Conservation (phyloP, 2,797 vertebrate species). For the Protosalanx chinensis region DNA sequence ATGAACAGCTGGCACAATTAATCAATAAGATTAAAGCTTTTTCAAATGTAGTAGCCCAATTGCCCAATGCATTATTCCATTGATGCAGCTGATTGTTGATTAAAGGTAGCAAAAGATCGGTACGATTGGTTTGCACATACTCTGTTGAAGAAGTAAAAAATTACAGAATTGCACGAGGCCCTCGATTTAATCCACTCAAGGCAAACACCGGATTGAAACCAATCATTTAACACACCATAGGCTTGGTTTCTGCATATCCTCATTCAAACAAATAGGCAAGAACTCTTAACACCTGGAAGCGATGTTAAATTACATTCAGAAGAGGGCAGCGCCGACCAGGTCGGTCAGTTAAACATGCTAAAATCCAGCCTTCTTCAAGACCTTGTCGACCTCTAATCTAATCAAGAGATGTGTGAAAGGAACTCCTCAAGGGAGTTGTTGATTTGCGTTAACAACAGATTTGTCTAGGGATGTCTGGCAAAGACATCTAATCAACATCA, state of each 20-base stretch:
- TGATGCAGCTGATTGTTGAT: constrained; percentile 40
- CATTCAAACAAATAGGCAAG: constrained; percentile 67
- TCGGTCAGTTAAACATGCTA: constrained; percentile 47
- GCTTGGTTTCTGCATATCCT: constrained; percentile 67
- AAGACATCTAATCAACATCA: constrained; percentile 75
- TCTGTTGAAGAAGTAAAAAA: neutral
- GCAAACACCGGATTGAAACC: constrained; percentile 60
- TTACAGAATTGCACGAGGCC: constrained; percentile 9
- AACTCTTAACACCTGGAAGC: constrained; percentile 63
- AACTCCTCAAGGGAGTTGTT: constrained; percentile 74
- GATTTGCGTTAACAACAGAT: constrained; percentile 75
- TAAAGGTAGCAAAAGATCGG: constrained; percentile 41
- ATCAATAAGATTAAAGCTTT: constrained; percentile 53
- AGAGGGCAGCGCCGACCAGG: constrained; percentile 37
- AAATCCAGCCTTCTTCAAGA: constrained; percentile 51
- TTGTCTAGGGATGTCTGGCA: constrained; percentile 80
- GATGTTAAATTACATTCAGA: constrained; percentile 58
- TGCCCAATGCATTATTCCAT: constrained; percentile 38
- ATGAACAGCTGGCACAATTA: constrained; percentile 48
- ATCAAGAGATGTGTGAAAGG: constrained; percentile 70
- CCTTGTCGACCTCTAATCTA: constrained; percentile 63
- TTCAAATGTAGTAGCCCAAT: constrained; percentile 34
- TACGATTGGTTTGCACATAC: neutral
- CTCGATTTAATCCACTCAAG: constrained; percentile 66
- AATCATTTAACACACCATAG: constrained; percentile 60